Evolutionary conservation across 2,113 vertebrate genomes (phyloP), one percentile per base, ranked within the genome.

Genomic region (Microcebus lehilahytsara): DNA sequence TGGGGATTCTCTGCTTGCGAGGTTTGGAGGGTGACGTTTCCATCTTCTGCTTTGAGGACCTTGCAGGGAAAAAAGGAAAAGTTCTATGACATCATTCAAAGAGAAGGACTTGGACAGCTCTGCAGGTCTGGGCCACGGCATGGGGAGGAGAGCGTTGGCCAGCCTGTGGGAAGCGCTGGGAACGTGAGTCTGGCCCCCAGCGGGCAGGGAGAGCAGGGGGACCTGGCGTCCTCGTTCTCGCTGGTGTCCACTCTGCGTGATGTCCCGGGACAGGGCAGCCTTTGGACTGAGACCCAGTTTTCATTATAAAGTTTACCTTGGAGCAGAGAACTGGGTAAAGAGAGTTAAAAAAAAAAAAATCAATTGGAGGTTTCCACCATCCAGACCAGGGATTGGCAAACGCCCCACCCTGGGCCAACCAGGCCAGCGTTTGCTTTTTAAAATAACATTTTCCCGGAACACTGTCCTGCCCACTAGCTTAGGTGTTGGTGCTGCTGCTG

Each of bases 101-200:
- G 49, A 0, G 58, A 86, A 58, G 74, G n/a, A 23, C 9, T 12
- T 42, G 10, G 74, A 42, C 25, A 6, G 13, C 17, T n/a, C 14
- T 40, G 25, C 53, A 1, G 78, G 1, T 5, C 75, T 40, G 49
- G 34, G 51, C 34, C 9, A 2, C 1, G 0, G 0, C 0, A 0
- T 0, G 0, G 42, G 42, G 9, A 0, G 7, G 30, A 20, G 20
- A 30, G 2, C 2, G 17, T 49, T 25, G 2, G 42, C 5, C 22
- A 37, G 25, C 34, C 0, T 1, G 27, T 3, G 4, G 75, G 4
- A 53, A 80, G 51, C 6, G 37, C 69, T 32, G 46, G 37, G n/a
- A 17, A 3, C 1, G 42, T 3, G 22, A 20, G 42, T 20, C 30
- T 5, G 62, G 56, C 27, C 12, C 0, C 14, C 0, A 1, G 42